Base-by-base conservation (phyloP, 2,113 vertebrate genomes). In the Pipra filicauda region DNA sequence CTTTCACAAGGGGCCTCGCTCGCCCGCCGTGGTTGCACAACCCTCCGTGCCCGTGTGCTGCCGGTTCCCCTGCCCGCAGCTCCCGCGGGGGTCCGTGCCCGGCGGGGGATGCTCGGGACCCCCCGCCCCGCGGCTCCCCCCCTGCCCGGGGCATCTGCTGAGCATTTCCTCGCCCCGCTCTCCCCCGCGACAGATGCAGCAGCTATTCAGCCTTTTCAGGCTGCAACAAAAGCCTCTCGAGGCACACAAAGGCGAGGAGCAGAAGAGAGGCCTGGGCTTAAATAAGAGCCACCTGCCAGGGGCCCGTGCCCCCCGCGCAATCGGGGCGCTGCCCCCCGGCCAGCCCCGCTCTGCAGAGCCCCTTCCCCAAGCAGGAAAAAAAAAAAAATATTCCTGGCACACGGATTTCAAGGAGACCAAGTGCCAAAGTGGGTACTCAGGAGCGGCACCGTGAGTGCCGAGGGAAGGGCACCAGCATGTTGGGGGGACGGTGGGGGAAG, bases 171-270 rank as follows among this genome's bases (percentile, higher is more conserved):
- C 61, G n/a, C 64, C 76, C 79, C 8, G 11, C 81, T 49, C 59
- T 85, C 57, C 78, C 35, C 13, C 69, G 43, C 43, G 85, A 98
- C 98, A 98, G 98, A 98, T 98, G 98, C 95, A 73, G 97, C 97
- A 85, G 95, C 98, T 97, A 98, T 98, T 98, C 97, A 98, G 91
- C 94, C 93, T 95, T 98, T 97, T 97, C 96, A 96, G 85, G 93
- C 86, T 37, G 77, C 93, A 94, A 98, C 98, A 98, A 98, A 98
- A 97, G 97, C 96, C 93, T 93, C 97, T 93, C 70, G 79, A 94
- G 57, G 76, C 92, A 39, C 95, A 98, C 97, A 98, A 98, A 98
- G 95, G 89, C 95, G 27, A 94, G 85, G 95, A 90, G 96, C 92
- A 94, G 75, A 48, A 96, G 87, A 97, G 93, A 74, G 35, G 93